phyloP scores from a whole-genome alignment of 1,140 invertebrate genomes.

The Brachystomella parvula region DNA sequence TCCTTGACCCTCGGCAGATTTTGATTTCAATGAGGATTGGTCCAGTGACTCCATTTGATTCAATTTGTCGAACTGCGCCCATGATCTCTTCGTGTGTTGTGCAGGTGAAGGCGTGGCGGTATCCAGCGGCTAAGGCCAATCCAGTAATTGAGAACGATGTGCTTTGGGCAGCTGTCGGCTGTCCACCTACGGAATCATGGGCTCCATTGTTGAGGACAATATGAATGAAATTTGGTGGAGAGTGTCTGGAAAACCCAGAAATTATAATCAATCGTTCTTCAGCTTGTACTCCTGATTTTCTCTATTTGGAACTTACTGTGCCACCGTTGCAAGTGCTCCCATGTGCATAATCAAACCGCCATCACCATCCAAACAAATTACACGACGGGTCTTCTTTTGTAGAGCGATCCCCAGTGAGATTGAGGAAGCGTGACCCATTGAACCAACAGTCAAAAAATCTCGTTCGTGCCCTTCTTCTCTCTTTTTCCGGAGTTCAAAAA shows the following conservation, averaged over 20 bases:
- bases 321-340: constrained; percentile 45
- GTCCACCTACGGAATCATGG: constrained; percentile 48
- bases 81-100: constrained; percentile 42
- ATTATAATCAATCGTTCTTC: neutral
- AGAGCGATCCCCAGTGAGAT: constrained; percentile 47
- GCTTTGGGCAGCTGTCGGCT: constrained; percentile 43
- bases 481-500: constrained; percentile 39
- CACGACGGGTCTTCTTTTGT: constrained; percentile 43
- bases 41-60: constrained; percentile 39
- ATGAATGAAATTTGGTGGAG: constrained; percentile 44
- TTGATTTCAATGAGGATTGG: constrained; percentile 46
- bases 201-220: constrained; percentile 47
- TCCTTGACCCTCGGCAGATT: constrained; percentile 42
- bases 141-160: constrained; percentile 41
- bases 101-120: constrained; percentile 42
- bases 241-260: constrained; percentile 24
- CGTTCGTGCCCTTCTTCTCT: constrained; percentile 45
- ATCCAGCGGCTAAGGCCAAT: constrained; percentile 44
- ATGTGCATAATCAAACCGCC: constrained; percentile 48
- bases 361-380: constrained; percentile 47
- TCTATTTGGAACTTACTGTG: constrained; percentile 38
- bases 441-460: constrained; percentile 48
- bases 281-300: neutral
- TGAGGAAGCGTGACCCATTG: constrained; percentile 45
- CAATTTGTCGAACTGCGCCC: constrained; percentile 35